Evolutionary conservation across 2,113 vertebrate species (phyloP), one percentile per base, ranked within the genome.

Genomic region (Ploceus nigricollis): DNA sequence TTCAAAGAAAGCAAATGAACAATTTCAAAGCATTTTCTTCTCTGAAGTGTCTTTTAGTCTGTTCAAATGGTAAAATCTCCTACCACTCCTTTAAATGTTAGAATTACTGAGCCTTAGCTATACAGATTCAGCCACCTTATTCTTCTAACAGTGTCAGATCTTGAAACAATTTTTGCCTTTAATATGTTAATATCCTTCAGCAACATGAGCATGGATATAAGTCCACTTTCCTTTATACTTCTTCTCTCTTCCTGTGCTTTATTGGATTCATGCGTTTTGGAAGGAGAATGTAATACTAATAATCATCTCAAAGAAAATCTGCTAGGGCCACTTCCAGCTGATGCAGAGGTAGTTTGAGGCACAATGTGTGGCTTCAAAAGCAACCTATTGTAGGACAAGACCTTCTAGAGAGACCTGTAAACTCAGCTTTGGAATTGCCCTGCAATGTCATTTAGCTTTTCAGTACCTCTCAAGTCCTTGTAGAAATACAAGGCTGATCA

Each of bases 1-100:
- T 91, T 47, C 65, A 82, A 80, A 95, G n/a, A 96, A 79, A 60
- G 3, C 21, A 94, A 93, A 90, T 75, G 91, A 65, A 82, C 2
- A 45, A 37, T 61, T 97, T 82, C 47, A 93, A 82, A 84, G 57
- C 4, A 42, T 70, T 85, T 95, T 51, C 61, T 54, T 56, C 4
- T 75, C 31, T 76, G 24, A 24, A 64, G 24, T 42, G 17, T 6
- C 58, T 75, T 92, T 85, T 73, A 56, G 80, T 47, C 10, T 58
- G 76, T 18, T 93, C 25, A 75, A 48, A 87, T 28, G 15, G 17
- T 30, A 48, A 63, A 54, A 24, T 72, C 50, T 31, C 10, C 27
- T 47, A 54, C 24, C 24, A 39, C 3, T 50, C 44, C 22, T 81
- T 53, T 33, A 57, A 70, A 58, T 53, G 4, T 24, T n/a, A 42